Percentiles rank a stretch among this genome's conserved stretches.
Conservation (phyloP, 2,888 invertebrate species). For the Geotrupes spiniger region DNA sequence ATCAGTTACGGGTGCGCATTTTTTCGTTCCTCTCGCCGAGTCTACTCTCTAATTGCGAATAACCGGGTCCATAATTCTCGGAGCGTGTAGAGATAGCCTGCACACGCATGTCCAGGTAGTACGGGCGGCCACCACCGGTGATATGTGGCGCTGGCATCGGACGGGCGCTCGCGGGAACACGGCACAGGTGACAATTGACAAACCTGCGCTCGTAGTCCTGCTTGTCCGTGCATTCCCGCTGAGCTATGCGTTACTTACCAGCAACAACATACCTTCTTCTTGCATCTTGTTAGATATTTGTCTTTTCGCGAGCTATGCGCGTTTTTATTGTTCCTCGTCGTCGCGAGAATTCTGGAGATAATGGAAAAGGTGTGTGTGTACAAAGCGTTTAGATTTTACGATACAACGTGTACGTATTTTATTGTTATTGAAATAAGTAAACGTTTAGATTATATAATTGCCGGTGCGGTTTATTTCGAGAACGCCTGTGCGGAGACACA, state of each 20-base stretch:
- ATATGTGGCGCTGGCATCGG: conserved; percentile 44
- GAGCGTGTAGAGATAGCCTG: conserved; percentile 22
- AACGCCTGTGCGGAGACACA: conserved; percentile 3
- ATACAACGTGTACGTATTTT: conserved; percentile 24
- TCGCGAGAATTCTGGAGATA: conserved; percentile 43
- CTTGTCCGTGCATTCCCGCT: conserved; percentile 46
- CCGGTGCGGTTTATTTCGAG: conserved; percentile 4
- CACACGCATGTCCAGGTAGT: conserved; percentile 28
- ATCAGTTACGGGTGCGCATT: conserved; percentile 4
- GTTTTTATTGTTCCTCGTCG: conserved; percentile 38
- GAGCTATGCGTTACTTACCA: conserved; percentile 48
- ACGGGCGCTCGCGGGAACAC: conserved; percentile 40
- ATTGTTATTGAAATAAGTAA: conserved; percentile 25
- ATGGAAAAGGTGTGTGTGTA: conserved; percentile 46
- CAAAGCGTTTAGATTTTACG: conserved; percentile 28
- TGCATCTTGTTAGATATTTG: conserved; percentile 49
- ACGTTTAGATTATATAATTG: conserved; percentile 3
- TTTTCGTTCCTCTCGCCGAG: conserved; percentile 12
- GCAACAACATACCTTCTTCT: conserved; percentile 44
- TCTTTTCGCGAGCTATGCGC: conserved; percentile 38
- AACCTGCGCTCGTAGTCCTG: conserved; percentile 47
- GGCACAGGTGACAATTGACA: conserved; percentile 50
- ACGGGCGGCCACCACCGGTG: conserved; percentile 35
- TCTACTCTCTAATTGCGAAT: conserved; percentile 24
- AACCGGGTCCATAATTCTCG: conserved; percentile 27